phyloP scores from a whole-genome alignment of 2,113 vertebrate species.

The Periophthalmodon schlosseri region DNA sequence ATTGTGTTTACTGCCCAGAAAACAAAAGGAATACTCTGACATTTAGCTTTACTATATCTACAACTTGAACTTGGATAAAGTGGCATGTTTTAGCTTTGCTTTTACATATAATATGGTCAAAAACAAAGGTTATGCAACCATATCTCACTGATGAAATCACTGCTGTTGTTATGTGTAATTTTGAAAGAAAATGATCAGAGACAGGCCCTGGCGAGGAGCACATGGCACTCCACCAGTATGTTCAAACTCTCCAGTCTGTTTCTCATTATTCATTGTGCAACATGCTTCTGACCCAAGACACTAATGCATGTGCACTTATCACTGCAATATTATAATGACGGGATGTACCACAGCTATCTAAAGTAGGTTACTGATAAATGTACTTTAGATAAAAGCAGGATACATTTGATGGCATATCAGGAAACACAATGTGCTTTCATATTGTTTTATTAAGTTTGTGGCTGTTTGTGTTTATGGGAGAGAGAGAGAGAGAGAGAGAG shows the following conservation, averaged over 20 bases:
- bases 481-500: not conserved
- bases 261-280: conserved; percentile 51
- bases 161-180: conserved; percentile 27
- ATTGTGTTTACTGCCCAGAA: too few species aligned
- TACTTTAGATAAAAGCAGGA: conserved; percentile 2
- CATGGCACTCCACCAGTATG: conserved; percentile 22
- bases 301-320: conserved; percentile 10
- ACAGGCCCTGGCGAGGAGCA: conserved; percentile 42
- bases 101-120: conserved; percentile 9
- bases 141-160: conserved; percentile 40
- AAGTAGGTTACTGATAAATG: conserved; percentile 3
- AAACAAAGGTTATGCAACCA: conserved; percentile 27
- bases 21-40: too few species aligned
- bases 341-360: conserved; percentile 9
- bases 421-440: conserved; percentile 11
- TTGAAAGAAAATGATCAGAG: conserved; percentile 44
- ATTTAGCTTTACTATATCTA: too few species aligned
- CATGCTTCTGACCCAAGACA: conserved; percentile 23
- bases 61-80: not conserved
- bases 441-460: conserved; percentile 21
- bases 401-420: conserved; percentile 17
- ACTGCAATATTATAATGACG: conserved; percentile 1
- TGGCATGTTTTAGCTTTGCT: not conserved
- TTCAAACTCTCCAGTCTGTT: conserved; percentile 34
- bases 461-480: conserved; percentile 12